Evolutionary conservation across 1,140 invertebrate genomes (phyloP), one percentile per base, ranked within the genome.

Genomic region (Megalonaias nervosa): DNA sequence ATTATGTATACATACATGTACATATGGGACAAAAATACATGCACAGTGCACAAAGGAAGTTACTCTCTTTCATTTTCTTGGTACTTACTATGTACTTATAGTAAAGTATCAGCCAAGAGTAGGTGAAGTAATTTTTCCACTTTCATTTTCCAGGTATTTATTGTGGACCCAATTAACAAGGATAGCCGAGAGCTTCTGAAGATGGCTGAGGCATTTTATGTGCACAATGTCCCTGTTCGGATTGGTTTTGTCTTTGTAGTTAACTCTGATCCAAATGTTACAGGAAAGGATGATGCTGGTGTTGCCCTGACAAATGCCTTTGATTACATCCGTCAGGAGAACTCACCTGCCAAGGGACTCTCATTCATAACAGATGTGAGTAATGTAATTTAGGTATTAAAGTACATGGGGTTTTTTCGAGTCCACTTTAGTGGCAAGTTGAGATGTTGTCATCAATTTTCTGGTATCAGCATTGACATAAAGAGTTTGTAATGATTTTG

Each of bases 201-300:
- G 90, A 92, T 99, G 79, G 94, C 95, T 2, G 97, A 99, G 92
- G 97, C 97, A 3, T 95, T 99, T 86, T 94, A 97, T 79, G 93
- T 96, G 59, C 97, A 99, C 89, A 94, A 94, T 75, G 96, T 97
- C 57, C 92, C 93, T 23, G 85, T 93, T 58, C 91, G 98, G 73
- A 93, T 99, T 73, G 98, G 98, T n/a, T 88, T 99, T 62, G 95
- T 99, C 6, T 96, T 99, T 85, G 93, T 95, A 67, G 94, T 94
- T 0, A 93, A 94, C 87, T 90, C 92, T 26, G 92, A 94, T 84
- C 91, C 92, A 13, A 89, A 91, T 12, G 88, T 92, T 12, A 94
- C 92, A 76, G 94, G 95, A 0, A 90, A 93, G 17, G 91, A 93
- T 6, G 94, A 97, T 89, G 92, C 95, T 19, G 96, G 96, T 67